phyloP scores from a whole-genome alignment of 2,888 invertebrate genomes.

The Melipona bicolor region DNA sequence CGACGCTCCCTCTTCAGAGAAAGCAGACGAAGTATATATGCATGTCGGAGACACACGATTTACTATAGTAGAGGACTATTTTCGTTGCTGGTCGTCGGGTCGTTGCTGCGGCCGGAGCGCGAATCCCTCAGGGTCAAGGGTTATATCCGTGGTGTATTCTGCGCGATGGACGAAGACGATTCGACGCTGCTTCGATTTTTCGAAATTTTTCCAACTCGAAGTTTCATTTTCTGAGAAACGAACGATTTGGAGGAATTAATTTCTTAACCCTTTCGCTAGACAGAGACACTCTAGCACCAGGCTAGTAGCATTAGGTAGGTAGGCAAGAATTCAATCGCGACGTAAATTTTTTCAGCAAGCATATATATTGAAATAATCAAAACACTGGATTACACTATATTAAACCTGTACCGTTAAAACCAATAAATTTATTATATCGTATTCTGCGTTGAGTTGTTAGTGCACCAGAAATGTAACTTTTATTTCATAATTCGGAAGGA shows the following conservation, averaged over 20 bases:
- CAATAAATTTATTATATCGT: no score
- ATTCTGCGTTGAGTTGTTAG: no score
- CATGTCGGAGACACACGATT: slow-evolving; percentile 63
- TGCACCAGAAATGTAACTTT: no score
- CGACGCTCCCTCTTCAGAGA: slow-evolving; percentile 26
- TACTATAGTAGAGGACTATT: slow-evolving; percentile 62
- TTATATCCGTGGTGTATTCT: slow-evolving; percentile 5
- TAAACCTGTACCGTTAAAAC: no score
- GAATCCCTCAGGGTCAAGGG: slow-evolving; percentile 61
- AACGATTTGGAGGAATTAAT: neutral
- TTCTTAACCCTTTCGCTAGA: no score
- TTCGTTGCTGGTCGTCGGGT: slow-evolving; percentile 54
- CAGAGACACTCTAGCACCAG: no score
- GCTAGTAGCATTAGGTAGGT: no score
- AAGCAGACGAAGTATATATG: slow-evolving; percentile 36
- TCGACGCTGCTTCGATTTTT: neutral
- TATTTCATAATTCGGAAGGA: no score
- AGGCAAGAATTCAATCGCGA: no score
- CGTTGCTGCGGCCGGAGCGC: slow-evolving; percentile 43
- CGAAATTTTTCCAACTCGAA: neutral
- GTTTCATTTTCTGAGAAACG: neutral
- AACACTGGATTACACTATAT: no score
- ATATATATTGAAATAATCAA: no score
- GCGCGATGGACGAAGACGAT: neutral
- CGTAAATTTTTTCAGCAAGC: no score